Base-by-base conservation (phyloP, 2,113 vertebrate genomes). In the Speoplatyrhinus poulsoni region DNA sequence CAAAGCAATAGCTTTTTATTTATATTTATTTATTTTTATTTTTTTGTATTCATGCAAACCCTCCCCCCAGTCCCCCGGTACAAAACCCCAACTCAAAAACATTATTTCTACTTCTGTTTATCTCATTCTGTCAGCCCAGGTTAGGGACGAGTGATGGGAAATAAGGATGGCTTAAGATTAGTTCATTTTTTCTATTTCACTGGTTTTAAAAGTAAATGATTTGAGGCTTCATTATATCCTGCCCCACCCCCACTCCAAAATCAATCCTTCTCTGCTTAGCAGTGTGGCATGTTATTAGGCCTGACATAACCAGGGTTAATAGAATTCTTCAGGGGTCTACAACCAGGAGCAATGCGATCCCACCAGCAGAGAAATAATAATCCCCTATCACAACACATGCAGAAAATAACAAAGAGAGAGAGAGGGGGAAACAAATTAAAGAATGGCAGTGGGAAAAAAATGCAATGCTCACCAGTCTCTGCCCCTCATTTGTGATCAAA, bases 221-320 rank as follows among this genome's bases (percentile, higher is more conserved):
- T 76, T 64, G 54, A 63, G 82, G 74, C 77, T 81, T 89, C 73
- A 82, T 83, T n/a, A 59, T n/a, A 59, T 12, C 15, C 32, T 4
- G 46, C 48, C 61, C 10, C 32, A 50, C 15, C 57, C 55, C 15
- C 5, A 15, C 41, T 56, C 67, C 75, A 41, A 65, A 79, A 69
- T 86, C 76, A 88, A 65, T 61, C 81, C 72, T 13, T 17, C 69
- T 79, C 79, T 85, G 67, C 81, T 89, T 83, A 84, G 84, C 78
- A 75, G 82, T 75, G 74, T 85, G 84, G 84, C 76, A 80, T 87
- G 80, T 87, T 87, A 88, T 90, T 89, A 86, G 85, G 77, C 50
- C 75, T 82, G 83, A 88, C 88, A 89, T 89, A 87, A 89, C 77
- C 82, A 81, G 87, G 87, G 86, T 87, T 90, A 91, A 89, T 90